These are phyloP conservation scores for Typhlichthys subterraneus DNA, from an alignment of 2,797 vertebrate genomes.

Conservation along the genomic window DNA sequence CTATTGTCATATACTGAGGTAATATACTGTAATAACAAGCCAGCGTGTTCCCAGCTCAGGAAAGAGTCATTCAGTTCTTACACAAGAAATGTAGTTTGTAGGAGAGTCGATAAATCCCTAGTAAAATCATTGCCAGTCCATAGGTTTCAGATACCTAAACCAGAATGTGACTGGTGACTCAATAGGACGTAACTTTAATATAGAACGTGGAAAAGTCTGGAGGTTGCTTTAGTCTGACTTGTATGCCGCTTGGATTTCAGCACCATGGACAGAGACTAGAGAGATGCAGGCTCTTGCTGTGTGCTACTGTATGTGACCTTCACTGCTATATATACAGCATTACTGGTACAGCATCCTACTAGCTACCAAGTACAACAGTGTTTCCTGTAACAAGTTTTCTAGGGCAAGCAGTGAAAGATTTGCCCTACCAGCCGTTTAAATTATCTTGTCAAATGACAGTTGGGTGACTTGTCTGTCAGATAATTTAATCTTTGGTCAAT, in stretches of 20 bases:
- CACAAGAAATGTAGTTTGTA: too few relatives aligned
- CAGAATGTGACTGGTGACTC: too few relatives aligned
- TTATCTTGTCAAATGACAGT: slow-evolving; percentile 36
- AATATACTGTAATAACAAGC: too few relatives aligned
- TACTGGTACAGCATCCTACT: neutral
- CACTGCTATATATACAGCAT: neutral
- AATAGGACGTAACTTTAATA: too few relatives aligned
- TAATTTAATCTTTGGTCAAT: slow-evolving; percentile 67
- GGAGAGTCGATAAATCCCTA: too few relatives aligned
- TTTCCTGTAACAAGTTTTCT: slow-evolving; percentile 29
- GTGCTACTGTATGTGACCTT: neutral
- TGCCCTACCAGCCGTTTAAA: slow-evolving; percentile 38
- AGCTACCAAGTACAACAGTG: slow-evolving; percentile 8
- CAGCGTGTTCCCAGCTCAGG: too few relatives aligned
- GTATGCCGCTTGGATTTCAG: slow-evolving; percentile 29
- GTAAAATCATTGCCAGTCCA: too few relatives aligned
- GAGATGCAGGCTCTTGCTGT: neutral
- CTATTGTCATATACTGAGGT: too few relatives aligned
- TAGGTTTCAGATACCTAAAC: too few relatives aligned
- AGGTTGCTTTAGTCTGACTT: neutral
- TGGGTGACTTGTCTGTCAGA: slow-evolving; percentile 48
- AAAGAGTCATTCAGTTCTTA: too few relatives aligned
- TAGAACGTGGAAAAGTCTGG: neutral
- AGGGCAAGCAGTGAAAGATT: slow-evolving; percentile 50
- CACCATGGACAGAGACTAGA: slow-evolving; percentile 56